Evolutionary conservation across 2,113 vertebrate species (phyloP).

Genomic region (Takifugu bimaculatus): DNA sequence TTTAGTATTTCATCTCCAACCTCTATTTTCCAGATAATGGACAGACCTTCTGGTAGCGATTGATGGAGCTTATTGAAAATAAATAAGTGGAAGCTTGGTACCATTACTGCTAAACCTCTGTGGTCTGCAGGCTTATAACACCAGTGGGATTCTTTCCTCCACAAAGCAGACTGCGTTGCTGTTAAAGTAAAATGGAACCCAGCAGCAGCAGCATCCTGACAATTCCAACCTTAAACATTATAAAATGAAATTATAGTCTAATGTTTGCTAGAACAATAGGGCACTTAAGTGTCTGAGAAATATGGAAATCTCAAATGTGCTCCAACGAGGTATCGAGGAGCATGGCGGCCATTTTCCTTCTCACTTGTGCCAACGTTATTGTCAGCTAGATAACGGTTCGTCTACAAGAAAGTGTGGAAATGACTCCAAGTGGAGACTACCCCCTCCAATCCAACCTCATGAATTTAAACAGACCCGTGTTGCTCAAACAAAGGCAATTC

Average conservation of each 20-base stretch:
- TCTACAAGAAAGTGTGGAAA: conserved; percentile 44
- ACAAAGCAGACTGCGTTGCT: not conserved
- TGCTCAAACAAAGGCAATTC: conserved; percentile 51
- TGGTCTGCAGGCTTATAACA: too few relatives aligned
- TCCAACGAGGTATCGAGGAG: not conserved
- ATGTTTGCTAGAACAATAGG: too few relatives aligned
- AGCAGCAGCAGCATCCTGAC: not conserved
- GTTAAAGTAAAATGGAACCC: not conserved
- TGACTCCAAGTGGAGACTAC: conserved; percentile 54
- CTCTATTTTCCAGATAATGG: too few relatives aligned
- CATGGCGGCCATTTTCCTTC: not conserved
- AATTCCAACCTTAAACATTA: not conserved
- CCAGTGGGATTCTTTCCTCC: not conserved
- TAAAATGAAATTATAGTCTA: too few relatives aligned
- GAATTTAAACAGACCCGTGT: conserved; percentile 69
- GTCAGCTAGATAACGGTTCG: conserved; percentile 16
- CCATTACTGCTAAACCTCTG: not conserved
- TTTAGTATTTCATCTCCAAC: too few relatives aligned
- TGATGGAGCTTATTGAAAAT: too few relatives aligned
- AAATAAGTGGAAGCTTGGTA: not conserved
- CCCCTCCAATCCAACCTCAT: conserved; percentile 53
- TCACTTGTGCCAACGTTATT: conserved; percentile 1
- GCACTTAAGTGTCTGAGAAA: too few relatives aligned
- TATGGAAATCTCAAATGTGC: too few relatives aligned
- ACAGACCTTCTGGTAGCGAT: too few relatives aligned